Percentiles rank a stretch among this genome's conserved stretches.
Evolutionary conservation across 2,797 vertebrate species (phyloP).

Genomic region (Natrix natrix): DNA sequence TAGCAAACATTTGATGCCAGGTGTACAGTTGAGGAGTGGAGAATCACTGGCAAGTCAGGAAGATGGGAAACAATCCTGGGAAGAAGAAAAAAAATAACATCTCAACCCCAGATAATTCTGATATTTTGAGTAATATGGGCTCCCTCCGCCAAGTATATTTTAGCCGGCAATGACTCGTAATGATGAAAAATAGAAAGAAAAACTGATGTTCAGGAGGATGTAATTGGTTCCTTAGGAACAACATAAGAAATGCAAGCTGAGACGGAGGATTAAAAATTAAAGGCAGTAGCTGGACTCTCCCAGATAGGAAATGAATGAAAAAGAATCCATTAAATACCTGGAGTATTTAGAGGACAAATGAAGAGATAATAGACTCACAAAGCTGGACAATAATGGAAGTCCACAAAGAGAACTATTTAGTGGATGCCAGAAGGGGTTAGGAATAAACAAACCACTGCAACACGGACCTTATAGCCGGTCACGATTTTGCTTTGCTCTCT

Average conservation of each 20-base stretch:
- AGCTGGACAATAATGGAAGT: neutral
- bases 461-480: too few species aligned
- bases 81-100: neutral
- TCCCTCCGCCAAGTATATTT: constrained; percentile 16
- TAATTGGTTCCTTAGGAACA: constrained; percentile 31
- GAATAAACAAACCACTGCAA: neutral
- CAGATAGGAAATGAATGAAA: constrained; percentile 7
- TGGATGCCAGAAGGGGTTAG: neutral
- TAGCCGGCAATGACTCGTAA: neutral
- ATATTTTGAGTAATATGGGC: neutral
- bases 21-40: neutral
- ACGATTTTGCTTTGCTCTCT: too few species aligned
- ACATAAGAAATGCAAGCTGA: constrained; percentile 10
- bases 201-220: neutral
- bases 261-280: constrained; percentile 28
- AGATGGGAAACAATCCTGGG: too few species aligned
- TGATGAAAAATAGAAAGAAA: constrained; percentile 4
- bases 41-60: neutral
- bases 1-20: neutral
- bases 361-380: neutral
- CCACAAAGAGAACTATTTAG: neutral
- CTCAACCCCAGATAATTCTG: neutral
- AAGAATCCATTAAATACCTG: neutral
- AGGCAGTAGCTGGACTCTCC: neutral
- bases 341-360: neutral